phyloP scores from a whole-genome alignment of 2,797 vertebrate species.

The Petrocephalus schoutedeni region DNA sequence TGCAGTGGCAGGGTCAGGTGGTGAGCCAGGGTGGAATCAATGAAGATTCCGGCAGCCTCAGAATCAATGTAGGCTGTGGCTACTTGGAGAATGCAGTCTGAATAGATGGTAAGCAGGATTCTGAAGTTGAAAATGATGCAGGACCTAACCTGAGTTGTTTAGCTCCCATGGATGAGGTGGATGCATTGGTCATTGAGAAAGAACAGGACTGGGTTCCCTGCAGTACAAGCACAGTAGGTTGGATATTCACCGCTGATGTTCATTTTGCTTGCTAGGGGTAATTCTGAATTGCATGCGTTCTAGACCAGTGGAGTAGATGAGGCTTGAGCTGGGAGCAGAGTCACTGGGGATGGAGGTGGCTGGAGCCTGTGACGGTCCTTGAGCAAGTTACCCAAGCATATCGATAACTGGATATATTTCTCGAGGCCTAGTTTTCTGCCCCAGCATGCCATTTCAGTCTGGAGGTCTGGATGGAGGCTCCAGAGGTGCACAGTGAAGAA shows the following conservation, averaged over 20 bases:
- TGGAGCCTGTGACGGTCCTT: neutral
- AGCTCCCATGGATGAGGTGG: neutral
- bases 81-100: neutral
- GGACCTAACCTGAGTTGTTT: neutral
- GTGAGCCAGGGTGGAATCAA: neutral
- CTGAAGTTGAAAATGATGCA: neutral
- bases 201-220: neutral
- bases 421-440: neutral
- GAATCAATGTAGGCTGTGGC: neutral
- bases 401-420: neutral
- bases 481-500: neutral
- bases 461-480: neutral
- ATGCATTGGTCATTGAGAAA: neutral
- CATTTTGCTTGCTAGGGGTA: neutral
- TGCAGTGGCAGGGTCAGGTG: neutral
- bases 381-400: neutral
- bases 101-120: neutral
- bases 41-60: neutral
- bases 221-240: neutral
- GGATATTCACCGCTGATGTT: neutral
- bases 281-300: neutral
- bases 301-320: neutral
- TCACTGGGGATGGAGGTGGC: neutral
- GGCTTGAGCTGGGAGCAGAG: neutral
- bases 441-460: neutral